Percentiles rank a stretch among this genome's conserved stretches.
These are phyloP conservation scores for Anoncus sp. DNA, from an alignment of 2,888 invertebrate genomes.

Conservation along the genomic window DNA sequence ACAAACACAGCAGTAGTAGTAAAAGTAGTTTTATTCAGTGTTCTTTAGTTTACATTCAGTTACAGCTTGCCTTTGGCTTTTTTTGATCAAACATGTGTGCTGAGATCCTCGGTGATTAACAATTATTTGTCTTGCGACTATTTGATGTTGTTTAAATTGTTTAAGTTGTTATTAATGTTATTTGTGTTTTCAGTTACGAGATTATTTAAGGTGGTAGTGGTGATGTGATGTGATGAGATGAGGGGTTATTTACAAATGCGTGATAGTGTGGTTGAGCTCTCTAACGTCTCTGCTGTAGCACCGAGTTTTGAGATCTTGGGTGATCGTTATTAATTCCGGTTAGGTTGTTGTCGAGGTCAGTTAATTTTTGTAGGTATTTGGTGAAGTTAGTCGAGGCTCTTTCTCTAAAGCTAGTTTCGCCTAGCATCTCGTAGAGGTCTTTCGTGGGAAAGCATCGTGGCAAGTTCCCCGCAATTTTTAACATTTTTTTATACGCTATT, in stretches of 20 bases:
- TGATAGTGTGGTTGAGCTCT: slow-evolving; percentile 9
- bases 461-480: slow-evolving; percentile 36
- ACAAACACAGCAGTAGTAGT: background rate
- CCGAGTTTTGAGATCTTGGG: slow-evolving; percentile 10
- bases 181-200: slow-evolving; percentile 8
- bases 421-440: slow-evolving; percentile 29
- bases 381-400: slow-evolving; percentile 29
- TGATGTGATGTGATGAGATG: slow-evolving; percentile 4
- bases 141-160: background rate
- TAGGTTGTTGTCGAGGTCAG: slow-evolving; percentile 17
- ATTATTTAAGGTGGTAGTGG: slow-evolving; percentile 11
- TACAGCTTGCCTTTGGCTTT: slow-evolving; percentile 17
- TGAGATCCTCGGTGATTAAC: slow-evolving; percentile 15
- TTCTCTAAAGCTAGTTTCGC: slow-evolving; percentile 36
- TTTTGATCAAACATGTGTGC: slow-evolving; percentile 14
- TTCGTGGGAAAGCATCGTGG: slow-evolving; percentile 27
- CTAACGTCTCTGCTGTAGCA: slow-evolving; percentile 13
- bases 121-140: slow-evolving; percentile 17
- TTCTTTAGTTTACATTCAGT: slow-evolving; percentile 4
- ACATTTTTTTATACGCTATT: slow-evolving; percentile 34
- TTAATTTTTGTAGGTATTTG: slow-evolving; percentile 2
- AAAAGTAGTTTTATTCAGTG: slow-evolving; percentile 1
- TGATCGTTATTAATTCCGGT: slow-evolving; percentile 15
- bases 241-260: slow-evolving; percentile 9
- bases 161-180: no score